Percentiles rank a stretch among this genome's conserved stretches.
Evolutionary conservation across 2,797 vertebrate species (phyloP).

Genomic region (Girardinus metallicus): DNA sequence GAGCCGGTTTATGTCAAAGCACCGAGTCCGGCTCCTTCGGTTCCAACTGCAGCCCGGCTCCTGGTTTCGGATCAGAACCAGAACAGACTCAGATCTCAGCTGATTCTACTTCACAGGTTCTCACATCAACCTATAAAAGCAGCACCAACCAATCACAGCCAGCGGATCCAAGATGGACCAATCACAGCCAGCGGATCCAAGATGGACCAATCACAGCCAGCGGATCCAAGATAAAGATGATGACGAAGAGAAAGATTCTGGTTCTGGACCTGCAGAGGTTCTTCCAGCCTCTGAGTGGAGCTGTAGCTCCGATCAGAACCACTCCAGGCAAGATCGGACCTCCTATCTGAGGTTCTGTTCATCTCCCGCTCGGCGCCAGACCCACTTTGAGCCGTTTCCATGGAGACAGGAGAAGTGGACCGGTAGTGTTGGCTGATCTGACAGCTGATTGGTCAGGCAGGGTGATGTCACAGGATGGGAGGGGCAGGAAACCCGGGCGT

Average conservation of each 20-base stretch:
- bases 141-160: no score
- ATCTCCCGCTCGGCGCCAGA: not conserved
- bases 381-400: not conserved
- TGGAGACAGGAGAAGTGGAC: not conserved
- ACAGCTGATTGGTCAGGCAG: constrained; percentile 39
- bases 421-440: constrained; percentile 22
- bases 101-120: no score
- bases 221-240: not conserved
- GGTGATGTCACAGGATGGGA: constrained; percentile 49
- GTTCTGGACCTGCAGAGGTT: no score
- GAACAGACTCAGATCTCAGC: no score
- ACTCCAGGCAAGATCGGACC: no score
- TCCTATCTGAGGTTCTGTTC: no score
- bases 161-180: not conserved
- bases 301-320: no score
- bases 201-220: not conserved
- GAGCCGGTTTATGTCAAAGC: not conserved
- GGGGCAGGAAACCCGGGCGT: constrained; percentile 46
- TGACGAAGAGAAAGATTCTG: not conserved
- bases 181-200: no score
- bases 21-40: not conserved
- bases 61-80: not conserved
- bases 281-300: no score
- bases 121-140: no score
- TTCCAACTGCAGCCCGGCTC: not conserved